Base-by-base conservation (phyloP, 1,140 invertebrate genomes). In the Zaprionus ghesquierei region DNA sequence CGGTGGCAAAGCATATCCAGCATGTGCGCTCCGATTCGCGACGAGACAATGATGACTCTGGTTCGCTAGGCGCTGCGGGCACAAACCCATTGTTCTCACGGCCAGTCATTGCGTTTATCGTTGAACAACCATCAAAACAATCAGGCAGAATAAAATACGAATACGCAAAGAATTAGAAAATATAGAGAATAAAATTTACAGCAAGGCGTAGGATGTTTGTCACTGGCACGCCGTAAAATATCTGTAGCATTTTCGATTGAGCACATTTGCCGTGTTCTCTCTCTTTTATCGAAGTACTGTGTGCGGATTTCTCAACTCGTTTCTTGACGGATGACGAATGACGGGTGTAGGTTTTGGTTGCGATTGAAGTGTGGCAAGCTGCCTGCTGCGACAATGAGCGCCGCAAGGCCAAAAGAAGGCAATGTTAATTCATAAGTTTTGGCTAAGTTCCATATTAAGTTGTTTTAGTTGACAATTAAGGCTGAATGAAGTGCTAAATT, bases 1-100 rank as follows among this genome's bases (percentile, higher is more conserved):
- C 98, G 5, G 96, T 97, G 22, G 97, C 98, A 94, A 98, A 99
- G 93, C 98, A 99, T 20, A 99, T 98, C 98, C 98, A 99, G 92
- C 98, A 99, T 73, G 95, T 94, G 72, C 94, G 91, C 13, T 63
- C 61, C 51, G 10, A 15, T 4, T 61, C 75, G 2, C 41, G 8
- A 18, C 18, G 13, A n/a, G n/a, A n/a, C 20, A 22, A 15, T 2
- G n/a, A 0, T n/a, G 25, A 9, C 0, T 46, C 29, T 0, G 22
- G 31, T 0, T 12, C 20, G 18, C 35, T n/a, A n/a, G 35, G n/a
- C n/a, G n/a, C 8, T 38, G 8, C 33, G 1, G 31, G n/a, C n/a
- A 29, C n/a, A 3, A 10, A 2, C 23, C 15, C 20, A 25, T 18
- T 29, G 5, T 12, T 35, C 20, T 22, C 41, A 18, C 46, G 46